phyloP scores from a whole-genome alignment of 2,797 vertebrate species.

The Squalus acanthias region DNA sequence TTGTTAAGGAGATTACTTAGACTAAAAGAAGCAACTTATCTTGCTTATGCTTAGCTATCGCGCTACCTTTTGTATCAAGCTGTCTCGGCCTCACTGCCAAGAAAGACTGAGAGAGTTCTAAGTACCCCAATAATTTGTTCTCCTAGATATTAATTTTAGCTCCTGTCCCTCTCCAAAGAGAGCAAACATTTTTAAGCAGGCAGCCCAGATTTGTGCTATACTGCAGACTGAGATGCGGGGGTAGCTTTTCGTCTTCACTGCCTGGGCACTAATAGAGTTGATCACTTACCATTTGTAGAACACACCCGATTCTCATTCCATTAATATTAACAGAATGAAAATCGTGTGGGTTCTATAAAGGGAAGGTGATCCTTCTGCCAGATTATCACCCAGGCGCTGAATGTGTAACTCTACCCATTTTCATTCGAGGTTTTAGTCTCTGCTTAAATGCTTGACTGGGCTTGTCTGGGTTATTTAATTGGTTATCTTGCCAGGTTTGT shows the following conservation, averaged over 20 bases:
- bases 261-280: not conserved
- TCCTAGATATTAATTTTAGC: not conserved
- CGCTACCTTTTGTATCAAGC: not conserved
- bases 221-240: not conserved
- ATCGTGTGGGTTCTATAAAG: no score
- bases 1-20: not conserved
- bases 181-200: not conserved
- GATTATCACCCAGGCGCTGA: no score
- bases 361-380: no score
- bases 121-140: no score
- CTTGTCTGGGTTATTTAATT: no score
- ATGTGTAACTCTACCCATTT: no score
- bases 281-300: no score
- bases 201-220: not conserved
- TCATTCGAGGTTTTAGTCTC: no score
- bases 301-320: no score
- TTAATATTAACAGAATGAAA: no score
- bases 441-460: no score
- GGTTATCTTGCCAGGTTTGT: no score
- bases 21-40: not conserved
- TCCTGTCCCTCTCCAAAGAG: not conserved
- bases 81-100: not conserved
- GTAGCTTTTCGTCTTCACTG: not conserved
- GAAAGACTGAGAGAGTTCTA: not conserved
- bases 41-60: not conserved